A percentile compares a stretch with the other conserved stretches of the same genome.
Conservation (phyloP, 2,888 invertebrate genomes). For the Oscheius myriophilus region DNA sequence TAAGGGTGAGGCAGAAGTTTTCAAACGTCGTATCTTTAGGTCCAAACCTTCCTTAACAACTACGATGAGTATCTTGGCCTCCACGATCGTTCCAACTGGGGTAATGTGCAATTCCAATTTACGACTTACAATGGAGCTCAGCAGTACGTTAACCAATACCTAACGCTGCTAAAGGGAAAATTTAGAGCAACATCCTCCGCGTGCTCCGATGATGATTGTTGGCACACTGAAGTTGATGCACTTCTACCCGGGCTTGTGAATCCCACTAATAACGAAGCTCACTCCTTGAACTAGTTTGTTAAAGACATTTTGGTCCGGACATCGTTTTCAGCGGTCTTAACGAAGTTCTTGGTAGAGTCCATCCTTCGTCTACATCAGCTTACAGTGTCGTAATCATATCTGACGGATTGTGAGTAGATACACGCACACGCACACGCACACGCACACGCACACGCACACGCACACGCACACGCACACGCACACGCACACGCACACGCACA, state of each 20-base stretch:
- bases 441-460: too few species aligned
- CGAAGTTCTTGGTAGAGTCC: not conserved
- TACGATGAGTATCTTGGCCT: slow-evolving; percentile 24
- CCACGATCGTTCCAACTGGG: slow-evolving; percentile 11
- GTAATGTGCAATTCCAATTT: slow-evolving; percentile 21
- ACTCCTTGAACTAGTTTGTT: slow-evolving; percentile 8
- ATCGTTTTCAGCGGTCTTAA: slow-evolving; percentile 12
- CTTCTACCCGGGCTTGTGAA: slow-evolving; percentile 5
- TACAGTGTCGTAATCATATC: slow-evolving; percentile 15
- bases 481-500: too few species aligned
- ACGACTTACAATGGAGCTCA: slow-evolving; percentile 14
- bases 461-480: too few species aligned
- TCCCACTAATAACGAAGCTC: slow-evolving; percentile 6
- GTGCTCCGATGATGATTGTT: slow-evolving; percentile 22
- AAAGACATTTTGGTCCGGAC: not conserved
- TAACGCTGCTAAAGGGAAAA: not conserved
- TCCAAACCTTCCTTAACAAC: slow-evolving; percentile 9
- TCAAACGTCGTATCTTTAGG: too few species aligned
- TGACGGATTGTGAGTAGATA: slow-evolving; percentile 29
- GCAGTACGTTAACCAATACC: not conserved
- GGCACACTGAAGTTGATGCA: slow-evolving; percentile 13
- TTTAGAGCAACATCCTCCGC: not conserved
- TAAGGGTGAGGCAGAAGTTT: too few species aligned
- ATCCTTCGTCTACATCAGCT: not conserved
- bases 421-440: too few species aligned